phyloP scores from a whole-genome alignment of 2,113 vertebrate genomes.

The Actenoides hombroni region DNA sequence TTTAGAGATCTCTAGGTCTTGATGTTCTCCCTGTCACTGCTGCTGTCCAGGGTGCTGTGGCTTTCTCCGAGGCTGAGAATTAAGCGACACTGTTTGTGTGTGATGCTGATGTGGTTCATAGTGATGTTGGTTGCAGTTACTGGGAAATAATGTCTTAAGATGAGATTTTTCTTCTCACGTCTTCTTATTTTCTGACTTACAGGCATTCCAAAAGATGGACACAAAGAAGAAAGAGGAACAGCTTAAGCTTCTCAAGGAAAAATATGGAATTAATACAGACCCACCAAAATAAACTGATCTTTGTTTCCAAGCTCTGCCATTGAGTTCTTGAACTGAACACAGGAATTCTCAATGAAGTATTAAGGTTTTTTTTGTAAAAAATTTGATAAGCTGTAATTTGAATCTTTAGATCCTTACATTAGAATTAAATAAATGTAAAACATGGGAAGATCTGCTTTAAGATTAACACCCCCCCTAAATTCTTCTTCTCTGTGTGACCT shows the following conservation, averaged over 20 bases:
- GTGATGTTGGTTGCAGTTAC: not conserved
- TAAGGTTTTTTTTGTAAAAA: not conserved
- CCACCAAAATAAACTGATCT: constrained; percentile 86
- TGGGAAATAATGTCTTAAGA: not conserved
- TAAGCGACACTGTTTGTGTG: accelerated
- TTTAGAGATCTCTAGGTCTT: not conserved
- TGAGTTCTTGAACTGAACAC: not conserved
- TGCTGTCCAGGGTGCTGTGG: accelerated
- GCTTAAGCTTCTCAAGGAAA: constrained; percentile 96
- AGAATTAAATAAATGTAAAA: not conserved
- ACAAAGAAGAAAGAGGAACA: constrained; percentile 99
- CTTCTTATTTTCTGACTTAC: not conserved
- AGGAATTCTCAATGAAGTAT: not conserved
- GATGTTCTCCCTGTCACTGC: accelerated
- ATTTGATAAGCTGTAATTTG: not conserved
- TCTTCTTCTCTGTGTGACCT: not conserved
- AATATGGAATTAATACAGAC: constrained; percentile 98
- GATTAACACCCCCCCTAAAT: not conserved
- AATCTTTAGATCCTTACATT: not conserved
- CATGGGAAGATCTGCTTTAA: not conserved
- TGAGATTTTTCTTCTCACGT: not conserved
- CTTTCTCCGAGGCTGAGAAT: accelerated
- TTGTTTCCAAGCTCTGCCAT: not conserved
- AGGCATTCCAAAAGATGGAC: constrained; percentile 99
- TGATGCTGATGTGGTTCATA: not conserved